Percentiles rank a stretch among this genome's conserved stretches.
These are phyloP conservation scores for Rhingia rostrata DNA, from an alignment of 2,888 invertebrate species.

Conservation along the genomic window DNA sequence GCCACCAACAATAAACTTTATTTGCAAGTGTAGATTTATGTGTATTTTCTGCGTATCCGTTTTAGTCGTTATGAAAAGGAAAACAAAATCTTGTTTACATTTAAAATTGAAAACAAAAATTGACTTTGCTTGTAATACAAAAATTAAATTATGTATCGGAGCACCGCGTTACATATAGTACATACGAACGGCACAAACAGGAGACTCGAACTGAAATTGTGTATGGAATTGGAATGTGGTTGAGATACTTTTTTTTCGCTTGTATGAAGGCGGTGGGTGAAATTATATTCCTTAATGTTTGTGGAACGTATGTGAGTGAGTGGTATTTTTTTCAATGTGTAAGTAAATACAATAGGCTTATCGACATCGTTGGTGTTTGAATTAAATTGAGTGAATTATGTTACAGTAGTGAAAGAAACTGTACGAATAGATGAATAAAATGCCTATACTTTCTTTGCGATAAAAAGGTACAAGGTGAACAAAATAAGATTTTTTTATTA, in stretches of 20 bases:
- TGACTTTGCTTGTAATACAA: conserved; percentile 56
- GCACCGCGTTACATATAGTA: conserved; percentile 69
- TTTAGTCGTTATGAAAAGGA: conserved; percentile 25
- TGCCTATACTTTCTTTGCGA: no score
- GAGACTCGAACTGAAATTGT: conserved; percentile 77
- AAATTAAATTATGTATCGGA: conserved; percentile 66
- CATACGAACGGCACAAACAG: conserved; percentile 77
- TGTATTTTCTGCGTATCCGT: conserved; percentile 29
- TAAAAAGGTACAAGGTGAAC: no score
- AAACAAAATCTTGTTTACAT: conserved; percentile 47
- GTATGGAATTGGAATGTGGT: conserved; percentile 38
- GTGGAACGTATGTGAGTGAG: conserved; percentile 49
- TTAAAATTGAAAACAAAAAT: conserved; percentile 35
- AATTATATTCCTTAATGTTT: conserved; percentile 19
- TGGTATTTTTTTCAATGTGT: conserved; percentile 4
- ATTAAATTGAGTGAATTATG: neutral
- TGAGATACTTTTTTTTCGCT: conserved; percentile 16
- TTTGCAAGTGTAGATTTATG: conserved; percentile 8
- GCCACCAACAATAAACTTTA: conserved; percentile 7
- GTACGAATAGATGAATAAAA: no score
- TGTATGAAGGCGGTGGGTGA: conserved; percentile 1
- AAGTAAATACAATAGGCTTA: neutral
- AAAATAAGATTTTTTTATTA: no score
- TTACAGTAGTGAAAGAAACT: no score
- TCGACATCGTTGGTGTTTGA: neutral